Evolutionary conservation across 2,113 vertebrate genomes (phyloP).

Genomic region (Gorilla gorilla): DNA sequence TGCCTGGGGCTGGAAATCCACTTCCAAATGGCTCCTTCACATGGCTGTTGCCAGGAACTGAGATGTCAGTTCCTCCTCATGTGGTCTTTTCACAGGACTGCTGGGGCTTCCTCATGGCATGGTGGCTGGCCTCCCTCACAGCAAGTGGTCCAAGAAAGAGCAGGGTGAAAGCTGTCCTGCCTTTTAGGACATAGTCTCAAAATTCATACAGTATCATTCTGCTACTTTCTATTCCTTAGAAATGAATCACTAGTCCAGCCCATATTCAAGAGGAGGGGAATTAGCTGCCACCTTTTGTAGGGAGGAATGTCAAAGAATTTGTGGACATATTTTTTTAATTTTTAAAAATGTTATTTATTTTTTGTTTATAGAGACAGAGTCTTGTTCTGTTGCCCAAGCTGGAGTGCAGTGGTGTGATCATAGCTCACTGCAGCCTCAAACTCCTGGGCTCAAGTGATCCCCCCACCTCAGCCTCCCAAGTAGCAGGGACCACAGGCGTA

Average conservation of each 20-base stretch:
- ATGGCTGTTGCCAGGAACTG: neutral
- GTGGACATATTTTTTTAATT: neutral
- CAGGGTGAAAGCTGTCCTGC: neutral
- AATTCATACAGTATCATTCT: neutral
- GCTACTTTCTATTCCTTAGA: neutral
- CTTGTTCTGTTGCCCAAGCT: too few species aligned
- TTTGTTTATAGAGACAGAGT: too few species aligned
- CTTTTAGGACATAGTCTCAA: neutral
- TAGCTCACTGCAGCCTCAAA: too few species aligned
- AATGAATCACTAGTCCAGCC: neutral
- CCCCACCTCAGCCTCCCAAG: too few species aligned
- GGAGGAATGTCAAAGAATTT: neutral
- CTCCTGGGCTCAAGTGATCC: too few species aligned
- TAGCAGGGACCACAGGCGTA: too few species aligned
- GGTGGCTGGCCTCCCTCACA: neutral
- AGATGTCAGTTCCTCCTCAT: neutral
- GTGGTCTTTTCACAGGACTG: neutral
- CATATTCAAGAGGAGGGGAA: neutral
- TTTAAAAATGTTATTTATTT: too few species aligned
- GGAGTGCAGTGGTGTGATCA: too few species aligned
- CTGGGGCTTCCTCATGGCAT: neutral
- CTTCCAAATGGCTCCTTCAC: neutral
- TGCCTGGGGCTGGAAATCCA: neutral
- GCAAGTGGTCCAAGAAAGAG: neutral
- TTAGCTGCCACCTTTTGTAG: neutral